These are phyloP conservation scores for Amblyopsis rosae DNA, from an alignment of 2,113 vertebrate genomes.

Conservation along the genomic window DNA sequence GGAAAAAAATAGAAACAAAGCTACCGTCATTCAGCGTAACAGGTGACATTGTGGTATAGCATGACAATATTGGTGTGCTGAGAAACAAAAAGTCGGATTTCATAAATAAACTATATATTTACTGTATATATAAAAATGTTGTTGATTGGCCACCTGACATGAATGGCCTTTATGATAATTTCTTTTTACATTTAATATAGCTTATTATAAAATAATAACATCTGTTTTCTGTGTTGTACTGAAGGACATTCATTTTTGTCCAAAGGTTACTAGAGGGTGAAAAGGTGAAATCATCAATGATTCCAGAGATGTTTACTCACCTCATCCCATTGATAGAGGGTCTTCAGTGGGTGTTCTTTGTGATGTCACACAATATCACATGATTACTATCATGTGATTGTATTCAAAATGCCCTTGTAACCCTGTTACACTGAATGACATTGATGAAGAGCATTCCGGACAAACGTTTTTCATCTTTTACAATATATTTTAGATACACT, in stretches of 20 bases:
- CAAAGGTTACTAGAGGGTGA: slow-evolving; percentile 13
- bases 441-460: slow-evolving; percentile 5
- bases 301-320: slow-evolving; percentile 4
- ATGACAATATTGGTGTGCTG: neutral
- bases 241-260: slow-evolving; percentile 7
- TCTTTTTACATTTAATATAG: slow-evolving; percentile 15
- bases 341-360: neutral
- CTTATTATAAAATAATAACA: slow-evolving; percentile 8
- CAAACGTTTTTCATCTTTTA: slow-evolving; percentile 9
- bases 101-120: slow-evolving; percentile 3
- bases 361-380: slow-evolving; percentile 12
- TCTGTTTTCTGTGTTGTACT: slow-evolving; percentile 1
- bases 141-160: slow-evolving; percentile 2
- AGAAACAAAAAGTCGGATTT: neutral
- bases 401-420: slow-evolving; percentile 8
- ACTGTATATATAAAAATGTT: neutral
- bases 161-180: slow-evolving; percentile 10
- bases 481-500: slow-evolving; percentile 19
- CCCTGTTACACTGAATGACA: slow-evolving; percentile 15
- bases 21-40: slow-evolving; percentile 3
- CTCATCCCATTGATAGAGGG: slow-evolving; percentile 12
- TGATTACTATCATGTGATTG: slow-evolving; percentile 15
- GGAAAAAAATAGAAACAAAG: neutral
- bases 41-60: neutral
- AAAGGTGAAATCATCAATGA: slow-evolving; percentile 11